Evolutionary conservation across 1,140 invertebrate species (phyloP), one percentile per base, ranked within the genome.

Genomic region (Penaeus chinensis): DNA sequence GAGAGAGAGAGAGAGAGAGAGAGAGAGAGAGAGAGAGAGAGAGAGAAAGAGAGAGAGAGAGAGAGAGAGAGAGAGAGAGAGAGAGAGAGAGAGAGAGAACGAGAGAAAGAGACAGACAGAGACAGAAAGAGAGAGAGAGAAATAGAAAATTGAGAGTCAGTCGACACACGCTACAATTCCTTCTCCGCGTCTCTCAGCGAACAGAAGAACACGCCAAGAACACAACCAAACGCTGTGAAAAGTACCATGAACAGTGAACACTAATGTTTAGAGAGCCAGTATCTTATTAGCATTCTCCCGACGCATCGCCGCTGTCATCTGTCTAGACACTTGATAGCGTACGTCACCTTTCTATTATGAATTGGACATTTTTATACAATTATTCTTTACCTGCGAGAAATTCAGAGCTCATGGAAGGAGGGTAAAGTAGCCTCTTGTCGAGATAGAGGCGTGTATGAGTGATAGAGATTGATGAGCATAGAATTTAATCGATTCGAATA

Each of bases 11-110:
- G 16, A 74, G 16, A 32, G 24, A 74, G 42, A 32, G 27, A 19
- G 13, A 74, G 42, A 27, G 71, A 74, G n/a, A 74, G 7, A 32
- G 71, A 22, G 20, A 74, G n/a, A 32, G 20, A 74, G 24, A 27
- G 20, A 74, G 19, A 24, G 71, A 74, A 27, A 74, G 71, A 74
- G 71, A 74, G 69, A 74, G 69, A 74, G 69, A 74, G 71, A 74
- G 27, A 37, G 71, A 74, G n/a, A 37, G 27, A 37, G 71, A 74
- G 71, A 74, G 24, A 74, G 71, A 74, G 71, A 74, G 71, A 74
- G 71, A 74, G 69, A 74, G 10, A 74, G 22, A 74, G 27, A 74
- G 27, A 27, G 71, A 74, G 22, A 74, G 13, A 74, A 24, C 32
- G 22, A 74, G 71, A 71, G 19, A 74, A 13, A 32, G 3, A n/a